Evolutionary conservation across 2,888 invertebrate species (phyloP).

Genomic region (Minunthozetes semirufus): DNA sequence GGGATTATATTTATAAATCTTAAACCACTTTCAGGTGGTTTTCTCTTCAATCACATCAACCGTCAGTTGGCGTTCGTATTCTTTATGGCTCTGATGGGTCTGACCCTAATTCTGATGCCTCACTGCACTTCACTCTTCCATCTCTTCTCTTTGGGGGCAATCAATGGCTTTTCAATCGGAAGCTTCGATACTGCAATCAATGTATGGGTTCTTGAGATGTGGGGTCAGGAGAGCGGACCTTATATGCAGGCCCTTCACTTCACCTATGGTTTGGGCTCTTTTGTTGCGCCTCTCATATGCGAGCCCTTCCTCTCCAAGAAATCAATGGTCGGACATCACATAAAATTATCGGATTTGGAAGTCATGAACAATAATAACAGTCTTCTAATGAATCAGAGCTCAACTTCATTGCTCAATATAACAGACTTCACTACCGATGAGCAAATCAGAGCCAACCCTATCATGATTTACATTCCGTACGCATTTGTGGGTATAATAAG

Average conservation of each 20-base stretch:
- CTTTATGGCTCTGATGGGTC: slow-evolving; percentile 32
- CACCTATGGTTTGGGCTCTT: slow-evolving; percentile 35
- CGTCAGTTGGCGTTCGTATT: slow-evolving; percentile 34
- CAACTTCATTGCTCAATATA: neutral
- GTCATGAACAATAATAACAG: neutral
- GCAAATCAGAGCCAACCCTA: slow-evolving; percentile 27
- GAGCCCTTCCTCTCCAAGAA: slow-evolving; percentile 34
- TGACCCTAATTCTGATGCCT: slow-evolving; percentile 32
- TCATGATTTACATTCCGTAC: slow-evolving; percentile 36
- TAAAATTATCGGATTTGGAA: neutral
- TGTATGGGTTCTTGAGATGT: slow-evolving; percentile 35
- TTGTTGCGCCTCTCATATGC: slow-evolving; percentile 35
- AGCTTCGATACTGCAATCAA: slow-evolving; percentile 37
- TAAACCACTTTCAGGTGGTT: slow-evolving; percentile 29
- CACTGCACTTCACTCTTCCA: slow-evolving; percentile 29
- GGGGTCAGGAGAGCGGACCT: slow-evolving; percentile 34
- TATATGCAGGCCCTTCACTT: slow-evolving; percentile 37
- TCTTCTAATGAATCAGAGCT: neutral
- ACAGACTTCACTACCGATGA: neutral
- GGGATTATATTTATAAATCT: neutral
- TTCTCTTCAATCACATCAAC: slow-evolving; percentile 36
- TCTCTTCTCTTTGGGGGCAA: slow-evolving; percentile 25
- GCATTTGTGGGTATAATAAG: slow-evolving; percentile 34
- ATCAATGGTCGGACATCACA: slow-evolving; percentile 25
- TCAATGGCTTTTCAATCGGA: slow-evolving; percentile 37